phyloP scores from a whole-genome alignment of 2,888 invertebrate genomes.

The Leptogaster cylindrica region DNA sequence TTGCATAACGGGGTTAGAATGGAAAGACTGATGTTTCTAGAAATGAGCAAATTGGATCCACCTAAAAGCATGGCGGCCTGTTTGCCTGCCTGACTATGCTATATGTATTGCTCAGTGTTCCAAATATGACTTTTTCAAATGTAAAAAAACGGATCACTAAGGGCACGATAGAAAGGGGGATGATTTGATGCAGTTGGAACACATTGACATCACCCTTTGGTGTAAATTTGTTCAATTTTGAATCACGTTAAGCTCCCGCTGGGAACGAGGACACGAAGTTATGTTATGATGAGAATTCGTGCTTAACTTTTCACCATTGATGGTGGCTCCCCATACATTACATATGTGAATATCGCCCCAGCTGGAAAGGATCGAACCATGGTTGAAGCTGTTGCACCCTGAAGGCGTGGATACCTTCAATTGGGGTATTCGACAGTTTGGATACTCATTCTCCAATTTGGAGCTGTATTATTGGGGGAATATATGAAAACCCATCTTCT shows the following conservation, averaged over 20 bases:
- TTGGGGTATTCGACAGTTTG: too few species aligned
- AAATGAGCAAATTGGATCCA: conserved; percentile 14
- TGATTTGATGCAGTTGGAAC: background rate
- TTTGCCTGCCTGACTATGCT: background rate
- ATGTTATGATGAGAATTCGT: background rate
- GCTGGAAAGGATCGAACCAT: too few species aligned
- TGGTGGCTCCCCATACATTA: too few species aligned
- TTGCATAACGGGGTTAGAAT: background rate
- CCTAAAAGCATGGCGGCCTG: background rate
- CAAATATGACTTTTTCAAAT: conserved; percentile 12
- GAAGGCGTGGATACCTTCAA: too few species aligned
- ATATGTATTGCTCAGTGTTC: background rate
- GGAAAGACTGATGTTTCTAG: conserved; percentile 28
- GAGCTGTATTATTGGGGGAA: too few species aligned
- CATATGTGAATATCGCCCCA: too few species aligned
- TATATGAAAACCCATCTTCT: too few species aligned
- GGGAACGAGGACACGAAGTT: conserved; percentile 1
- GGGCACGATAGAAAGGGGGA: background rate
- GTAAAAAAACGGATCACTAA: background rate
- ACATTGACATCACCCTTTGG: background rate
- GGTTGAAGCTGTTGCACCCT: too few species aligned
- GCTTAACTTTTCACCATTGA: background rate
- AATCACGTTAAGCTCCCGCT: background rate
- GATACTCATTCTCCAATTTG: too few species aligned
- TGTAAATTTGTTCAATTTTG: conserved; percentile 4